These are phyloP conservation scores for Tenebrosternarchus preto DNA, from an alignment of 2,113 vertebrate genomes.

Conservation along the genomic window DNA sequence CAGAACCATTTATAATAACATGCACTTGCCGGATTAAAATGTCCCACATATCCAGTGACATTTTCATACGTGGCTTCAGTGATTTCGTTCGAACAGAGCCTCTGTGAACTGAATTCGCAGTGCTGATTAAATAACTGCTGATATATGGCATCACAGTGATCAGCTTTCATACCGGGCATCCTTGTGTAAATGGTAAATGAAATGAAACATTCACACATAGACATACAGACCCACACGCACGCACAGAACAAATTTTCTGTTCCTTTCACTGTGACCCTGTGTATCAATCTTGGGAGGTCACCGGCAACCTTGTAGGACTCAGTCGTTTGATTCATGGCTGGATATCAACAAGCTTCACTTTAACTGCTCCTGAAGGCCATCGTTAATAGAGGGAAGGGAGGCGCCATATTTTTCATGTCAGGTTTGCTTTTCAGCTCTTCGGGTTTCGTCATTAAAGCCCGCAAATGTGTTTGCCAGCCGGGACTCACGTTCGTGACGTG, in stretches of 20 bases:
- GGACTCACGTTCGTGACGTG: too few relatives aligned
- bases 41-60: slow-evolving; percentile 33
- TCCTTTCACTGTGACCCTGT: neutral
- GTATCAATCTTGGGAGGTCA: slow-evolving; percentile 46
- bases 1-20: slow-evolving; percentile 44
- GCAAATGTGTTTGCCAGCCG: neutral
- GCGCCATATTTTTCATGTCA: slow-evolving; percentile 32
- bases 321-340: slow-evolving; percentile 43
- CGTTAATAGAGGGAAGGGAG: slow-evolving; percentile 15
- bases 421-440: slow-evolving; percentile 39
- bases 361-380: slow-evolving; percentile 47
- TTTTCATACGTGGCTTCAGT: slow-evolving; percentile 21
- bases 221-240: neutral
- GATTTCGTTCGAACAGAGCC: slow-evolving; percentile 27
- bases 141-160: slow-evolving; percentile 15
- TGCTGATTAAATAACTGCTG: slow-evolving; percentile 25
- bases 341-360: slow-evolving; percentile 40
- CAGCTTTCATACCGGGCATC: slow-evolving; percentile 14
- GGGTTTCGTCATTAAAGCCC: slow-evolving; percentile 43
- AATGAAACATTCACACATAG: slow-evolving; percentile 3
- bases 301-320: slow-evolving; percentile 35
- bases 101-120: slow-evolving; percentile 15
- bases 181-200: slow-evolving; percentile 32
- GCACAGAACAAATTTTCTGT: neutral
- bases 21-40: slow-evolving; percentile 49